phyloP scores from a whole-genome alignment of 2,888 invertebrate species.

The Phaedon cochleariae region DNA sequence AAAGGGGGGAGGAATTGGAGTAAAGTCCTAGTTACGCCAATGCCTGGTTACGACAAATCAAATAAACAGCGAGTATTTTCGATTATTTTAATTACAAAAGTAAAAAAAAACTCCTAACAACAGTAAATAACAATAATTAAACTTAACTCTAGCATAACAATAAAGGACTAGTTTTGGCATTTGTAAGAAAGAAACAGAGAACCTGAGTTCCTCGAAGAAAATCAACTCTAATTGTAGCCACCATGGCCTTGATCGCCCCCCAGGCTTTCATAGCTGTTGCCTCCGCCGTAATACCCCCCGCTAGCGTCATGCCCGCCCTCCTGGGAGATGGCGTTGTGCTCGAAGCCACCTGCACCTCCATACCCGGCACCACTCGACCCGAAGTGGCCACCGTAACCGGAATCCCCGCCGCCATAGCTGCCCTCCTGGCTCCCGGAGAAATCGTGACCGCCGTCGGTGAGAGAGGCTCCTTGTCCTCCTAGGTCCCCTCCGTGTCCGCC shows the following conservation, averaged over 20 bases:
- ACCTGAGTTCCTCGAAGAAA: slow-evolving; percentile 3
- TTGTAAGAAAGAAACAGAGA: slow-evolving; percentile 27
- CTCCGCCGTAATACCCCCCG: slow-evolving; percentile 23
- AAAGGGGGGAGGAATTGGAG: too few relatives aligned
- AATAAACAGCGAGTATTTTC: too few relatives aligned
- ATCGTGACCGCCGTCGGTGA: slow-evolving; percentile 18
- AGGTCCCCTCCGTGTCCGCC: background rate
- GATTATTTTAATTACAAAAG: slow-evolving; percentile 21
- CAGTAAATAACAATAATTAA: slow-evolving; percentile 8
- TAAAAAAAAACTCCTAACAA: slow-evolving; percentile 17
- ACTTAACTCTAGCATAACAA: slow-evolving; percentile 23
- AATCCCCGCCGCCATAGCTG: slow-evolving; percentile 17
- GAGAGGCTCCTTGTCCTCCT: slow-evolving; percentile 24
- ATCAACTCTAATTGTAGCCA: slow-evolving; percentile 30
- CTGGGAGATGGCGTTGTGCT: slow-evolving; percentile 38
- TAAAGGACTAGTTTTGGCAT: slow-evolving; percentile 39
- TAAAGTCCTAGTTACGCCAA: too few relatives aligned
- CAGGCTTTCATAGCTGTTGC: slow-evolving; percentile 24
- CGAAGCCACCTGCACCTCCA: slow-evolving; percentile 36
- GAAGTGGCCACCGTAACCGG: background rate
- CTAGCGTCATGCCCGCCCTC: slow-evolving; percentile 37
- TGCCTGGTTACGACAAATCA: too few relatives aligned
- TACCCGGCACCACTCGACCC: slow-evolving; percentile 16
- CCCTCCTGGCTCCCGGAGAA: slow-evolving; percentile 16
- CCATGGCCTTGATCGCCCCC: slow-evolving; percentile 31